Percentiles rank a stretch among this genome's conserved stretches.
Evolutionary conservation across 2,797 vertebrate species (phyloP).

Genomic region (Champsocephalus esox): DNA sequence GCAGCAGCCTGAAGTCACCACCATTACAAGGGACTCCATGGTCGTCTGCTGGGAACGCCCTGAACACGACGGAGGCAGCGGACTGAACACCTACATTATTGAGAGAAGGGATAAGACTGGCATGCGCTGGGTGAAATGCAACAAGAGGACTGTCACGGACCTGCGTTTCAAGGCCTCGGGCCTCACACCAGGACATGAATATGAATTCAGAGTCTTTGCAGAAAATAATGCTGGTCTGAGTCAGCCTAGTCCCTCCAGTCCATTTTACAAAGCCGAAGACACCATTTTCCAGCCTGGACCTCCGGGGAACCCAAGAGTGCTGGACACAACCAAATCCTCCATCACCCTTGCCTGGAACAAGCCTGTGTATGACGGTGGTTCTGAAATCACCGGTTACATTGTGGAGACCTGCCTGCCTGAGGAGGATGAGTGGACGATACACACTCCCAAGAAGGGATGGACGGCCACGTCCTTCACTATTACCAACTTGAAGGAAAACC

Average conservation of each 20-base stretch:
- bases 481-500: conserved; percentile 94
- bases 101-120: conserved; percentile 96
- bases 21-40: conserved; percentile 97
- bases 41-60: conserved; percentile 98
- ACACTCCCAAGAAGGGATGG: conserved; percentile 91
- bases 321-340: conserved; percentile 96
- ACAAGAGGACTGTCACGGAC: conserved; percentile 94
- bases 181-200: conserved; percentile 94
- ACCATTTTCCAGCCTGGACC: conserved; percentile 97
- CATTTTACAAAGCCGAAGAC: conserved; percentile 96
- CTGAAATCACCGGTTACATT: conserved; percentile 97
- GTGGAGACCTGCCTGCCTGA: conserved; percentile 96
- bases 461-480: conserved; percentile 96
- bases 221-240: conserved; percentile 98
- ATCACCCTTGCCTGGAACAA: conserved; percentile 98
- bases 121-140: conserved; percentile 97
- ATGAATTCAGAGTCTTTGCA: conserved; percentile 96
- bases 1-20: conserved; percentile 93
- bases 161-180: conserved; percentile 95
- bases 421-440: conserved; percentile 98
- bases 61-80: conserved; percentile 95
- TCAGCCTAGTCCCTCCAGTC: conserved; percentile 91
- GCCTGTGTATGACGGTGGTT: conserved; percentile 98
- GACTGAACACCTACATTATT: conserved; percentile 94
- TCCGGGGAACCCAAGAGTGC: conserved; percentile 94